Evolutionary conservation across 2,888 invertebrate species (phyloP).

Genomic region (Romanomermis culicivorax): DNA sequence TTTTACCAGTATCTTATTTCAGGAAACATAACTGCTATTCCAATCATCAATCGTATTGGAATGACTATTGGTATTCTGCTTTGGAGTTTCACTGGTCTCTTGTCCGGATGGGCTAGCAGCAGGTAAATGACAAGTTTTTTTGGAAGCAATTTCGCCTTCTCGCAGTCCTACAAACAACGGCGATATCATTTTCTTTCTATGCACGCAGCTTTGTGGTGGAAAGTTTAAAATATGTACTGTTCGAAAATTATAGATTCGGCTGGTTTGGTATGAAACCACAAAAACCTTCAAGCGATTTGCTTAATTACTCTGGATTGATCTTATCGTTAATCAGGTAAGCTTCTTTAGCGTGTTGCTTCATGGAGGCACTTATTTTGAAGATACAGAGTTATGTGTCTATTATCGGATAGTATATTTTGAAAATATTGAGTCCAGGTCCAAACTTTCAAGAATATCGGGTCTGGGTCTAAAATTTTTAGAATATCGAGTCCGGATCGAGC

Average conservation of each 20-base stretch:
- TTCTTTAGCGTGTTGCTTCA: too few species aligned
- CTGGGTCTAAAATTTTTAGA: too few species aligned
- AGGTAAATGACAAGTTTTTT: conserved; percentile 23
- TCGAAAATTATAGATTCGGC: conserved; percentile 27
- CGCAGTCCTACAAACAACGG: too few species aligned
- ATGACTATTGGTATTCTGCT: conserved; percentile 34
- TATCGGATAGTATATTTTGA: too few species aligned
- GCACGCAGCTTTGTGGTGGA: too few species aligned
- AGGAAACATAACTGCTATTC: conserved; percentile 34
- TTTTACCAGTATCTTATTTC: too few species aligned
- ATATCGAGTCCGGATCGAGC: too few species aligned
- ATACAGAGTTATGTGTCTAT: too few species aligned
- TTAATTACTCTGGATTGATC: conserved; percentile 28
- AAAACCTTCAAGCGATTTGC: conserved; percentile 18
- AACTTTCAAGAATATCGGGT: too few species aligned
- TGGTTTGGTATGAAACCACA: conserved; percentile 26
- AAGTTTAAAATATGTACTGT: neutral
- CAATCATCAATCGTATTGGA: conserved; percentile 34
- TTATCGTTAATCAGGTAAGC: conserved; percentile 25
- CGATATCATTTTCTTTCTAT: conserved; percentile 8
- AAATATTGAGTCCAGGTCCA: too few species aligned
- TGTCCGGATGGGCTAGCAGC: conserved; percentile 34
- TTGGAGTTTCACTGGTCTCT: conserved; percentile 33
- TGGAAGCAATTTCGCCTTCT: neutral
- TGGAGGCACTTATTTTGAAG: too few species aligned